A percentile compares a stretch with the other conserved stretches of the same genome.
These are phyloP conservation scores for Harpalus rufipes DNA, from an alignment of 2,888 invertebrate genomes.

Conservation along the genomic window DNA sequence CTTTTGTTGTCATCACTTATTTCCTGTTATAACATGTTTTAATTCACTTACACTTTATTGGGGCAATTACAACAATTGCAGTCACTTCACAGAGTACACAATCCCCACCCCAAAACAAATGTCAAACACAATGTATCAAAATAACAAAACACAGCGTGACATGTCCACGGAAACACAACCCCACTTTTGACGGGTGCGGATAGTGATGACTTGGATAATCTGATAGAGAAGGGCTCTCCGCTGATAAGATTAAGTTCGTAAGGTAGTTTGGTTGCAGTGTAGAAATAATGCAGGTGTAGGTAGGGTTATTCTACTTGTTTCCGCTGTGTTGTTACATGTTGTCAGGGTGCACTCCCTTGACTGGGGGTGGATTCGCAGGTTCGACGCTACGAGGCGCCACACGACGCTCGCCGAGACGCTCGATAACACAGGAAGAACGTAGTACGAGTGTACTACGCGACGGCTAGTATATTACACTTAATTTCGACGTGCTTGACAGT, in stretches of 20 bases:
- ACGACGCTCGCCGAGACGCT: slow-evolving; percentile 74
- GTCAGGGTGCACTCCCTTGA: slow-evolving; percentile 76
- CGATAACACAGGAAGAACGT: slow-evolving; percentile 68
- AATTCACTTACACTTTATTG: slow-evolving; percentile 5
- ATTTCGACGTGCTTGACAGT: slow-evolving; percentile 32
- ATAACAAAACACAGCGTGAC: slow-evolving; percentile 64
- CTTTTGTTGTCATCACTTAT: slow-evolving; percentile 11
- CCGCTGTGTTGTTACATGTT: slow-evolving; percentile 70
- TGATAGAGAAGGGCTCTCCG: not conserved
- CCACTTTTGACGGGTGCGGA: slow-evolving; percentile 54
- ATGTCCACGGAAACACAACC: slow-evolving; percentile 62
- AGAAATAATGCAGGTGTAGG: slow-evolving; percentile 29
- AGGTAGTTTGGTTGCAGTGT: not conserved
- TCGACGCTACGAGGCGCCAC: slow-evolving; percentile 75
- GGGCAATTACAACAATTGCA: slow-evolving; percentile 30
- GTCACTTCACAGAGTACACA: slow-evolving; percentile 35
- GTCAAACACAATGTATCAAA: slow-evolving; percentile 62
- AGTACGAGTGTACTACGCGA: slow-evolving; percentile 57
- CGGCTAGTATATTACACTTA: slow-evolving; percentile 31
- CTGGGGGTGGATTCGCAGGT: slow-evolving; percentile 71
- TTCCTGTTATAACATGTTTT: not conserved
- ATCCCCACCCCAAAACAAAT: slow-evolving; percentile 64
- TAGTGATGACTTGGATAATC: slow-evolving; percentile 5
- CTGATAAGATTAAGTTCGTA: not conserved
- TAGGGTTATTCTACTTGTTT: slow-evolving; percentile 47